phyloP scores from a whole-genome alignment of 2,888 invertebrate species.

The Melipona bicolor region DNA sequence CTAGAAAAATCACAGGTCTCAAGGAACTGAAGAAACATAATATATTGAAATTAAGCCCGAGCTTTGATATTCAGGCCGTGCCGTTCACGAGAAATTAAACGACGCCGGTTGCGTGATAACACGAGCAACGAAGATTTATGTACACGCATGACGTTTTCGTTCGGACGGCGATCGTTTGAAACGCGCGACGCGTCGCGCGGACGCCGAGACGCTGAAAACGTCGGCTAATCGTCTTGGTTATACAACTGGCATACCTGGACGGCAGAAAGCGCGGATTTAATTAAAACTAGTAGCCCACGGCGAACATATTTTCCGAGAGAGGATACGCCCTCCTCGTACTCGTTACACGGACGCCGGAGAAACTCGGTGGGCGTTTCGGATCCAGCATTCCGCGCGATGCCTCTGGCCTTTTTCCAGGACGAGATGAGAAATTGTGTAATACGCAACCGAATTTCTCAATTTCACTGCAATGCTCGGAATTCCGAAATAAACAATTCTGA shows the following conservation, averaged over 20 bases:
- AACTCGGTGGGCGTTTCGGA: slow-evolving; percentile 72
- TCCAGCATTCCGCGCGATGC: slow-evolving; percentile 70
- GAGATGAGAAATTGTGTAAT: slow-evolving; percentile 71
- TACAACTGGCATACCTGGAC: slow-evolving; percentile 67
- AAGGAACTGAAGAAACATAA: too few relatives aligned
- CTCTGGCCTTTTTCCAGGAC: slow-evolving; percentile 69
- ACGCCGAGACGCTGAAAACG: slow-evolving; percentile 61
- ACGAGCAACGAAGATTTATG: slow-evolving; percentile 51
- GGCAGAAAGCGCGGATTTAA: slow-evolving; percentile 77
- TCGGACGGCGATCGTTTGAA: slow-evolving; percentile 54
- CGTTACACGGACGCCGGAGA: slow-evolving; percentile 63
- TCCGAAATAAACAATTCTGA: slow-evolving; percentile 52
- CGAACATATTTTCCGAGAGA: slow-evolving; percentile 75
- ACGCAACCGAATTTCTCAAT: slow-evolving; percentile 69
- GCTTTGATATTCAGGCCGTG: background rate
- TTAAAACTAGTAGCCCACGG: slow-evolving; percentile 78
- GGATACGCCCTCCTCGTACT: slow-evolving; percentile 72
- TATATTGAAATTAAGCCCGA: background rate
- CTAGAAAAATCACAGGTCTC: too few relatives aligned
- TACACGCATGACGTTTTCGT: slow-evolving; percentile 30
- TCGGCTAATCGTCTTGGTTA: slow-evolving; percentile 74
- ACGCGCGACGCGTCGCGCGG: slow-evolving; percentile 48
- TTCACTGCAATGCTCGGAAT: slow-evolving; percentile 62
- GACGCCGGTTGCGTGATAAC: slow-evolving; percentile 43
- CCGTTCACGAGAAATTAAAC: slow-evolving; percentile 17